These are phyloP conservation scores for Minunthozetes semirufus DNA, from an alignment of 2,888 invertebrate species.

Conservation along the genomic window DNA sequence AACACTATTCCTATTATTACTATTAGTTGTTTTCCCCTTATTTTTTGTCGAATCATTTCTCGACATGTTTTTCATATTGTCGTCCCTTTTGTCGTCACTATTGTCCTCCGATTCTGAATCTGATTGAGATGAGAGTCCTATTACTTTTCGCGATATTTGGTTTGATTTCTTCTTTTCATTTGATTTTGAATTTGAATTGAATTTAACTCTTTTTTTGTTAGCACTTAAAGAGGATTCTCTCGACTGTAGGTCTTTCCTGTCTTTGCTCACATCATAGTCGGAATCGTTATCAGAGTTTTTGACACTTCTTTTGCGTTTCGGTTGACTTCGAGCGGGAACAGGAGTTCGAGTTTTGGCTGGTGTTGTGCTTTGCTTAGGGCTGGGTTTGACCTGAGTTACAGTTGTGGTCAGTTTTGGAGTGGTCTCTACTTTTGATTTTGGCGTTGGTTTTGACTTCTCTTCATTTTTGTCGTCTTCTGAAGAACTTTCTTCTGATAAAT, in stretches of 20 bases:
- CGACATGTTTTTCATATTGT: no score
- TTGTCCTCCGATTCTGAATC: neutral
- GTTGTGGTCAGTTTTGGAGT: neutral
- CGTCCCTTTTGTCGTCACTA: neutral
- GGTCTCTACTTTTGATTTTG: neutral
- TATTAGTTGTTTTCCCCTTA: neutral
- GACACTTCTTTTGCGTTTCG: neutral
- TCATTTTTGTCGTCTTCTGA: neutral
- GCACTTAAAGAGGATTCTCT: neutral
- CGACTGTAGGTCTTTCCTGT: no score
- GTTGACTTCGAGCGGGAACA: neutral
- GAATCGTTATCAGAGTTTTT: neutral
- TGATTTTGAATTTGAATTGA: neutral
- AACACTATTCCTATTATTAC: neutral
- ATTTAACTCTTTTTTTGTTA: neutral
- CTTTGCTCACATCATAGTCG: neutral
- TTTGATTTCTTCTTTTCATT: neutral
- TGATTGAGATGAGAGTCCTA: no score
- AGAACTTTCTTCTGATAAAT: neutral
- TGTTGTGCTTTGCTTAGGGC: neutral
- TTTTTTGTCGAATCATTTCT: neutral
- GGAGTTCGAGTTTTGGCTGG: neutral
- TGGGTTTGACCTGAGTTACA: neutral
- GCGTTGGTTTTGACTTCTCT: neutral
- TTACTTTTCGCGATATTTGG: no score